These are phyloP conservation scores for Myocastor coypus DNA, from an alignment of 2,113 vertebrate species.

Conservation along the genomic window DNA sequence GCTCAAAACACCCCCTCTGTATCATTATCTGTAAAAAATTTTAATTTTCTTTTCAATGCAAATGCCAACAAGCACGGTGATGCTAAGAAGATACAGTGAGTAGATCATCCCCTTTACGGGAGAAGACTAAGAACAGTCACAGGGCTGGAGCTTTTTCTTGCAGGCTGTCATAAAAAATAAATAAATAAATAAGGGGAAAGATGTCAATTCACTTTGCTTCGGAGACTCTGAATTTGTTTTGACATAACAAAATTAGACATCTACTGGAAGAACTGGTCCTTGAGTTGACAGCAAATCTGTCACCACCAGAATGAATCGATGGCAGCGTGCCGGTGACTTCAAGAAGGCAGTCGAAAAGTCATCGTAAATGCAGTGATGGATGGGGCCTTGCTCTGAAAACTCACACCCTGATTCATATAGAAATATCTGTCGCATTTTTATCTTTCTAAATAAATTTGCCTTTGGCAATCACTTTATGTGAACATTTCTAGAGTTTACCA, in stretches of 20 bases:
- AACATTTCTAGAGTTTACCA: not conserved
- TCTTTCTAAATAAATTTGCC: constrained; percentile 42
- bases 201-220: constrained; percentile 50
- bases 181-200: constrained; percentile 37
- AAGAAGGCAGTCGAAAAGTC: constrained; percentile 22
- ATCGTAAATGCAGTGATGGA: constrained; percentile 47
- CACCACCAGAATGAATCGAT: constrained; percentile 55
- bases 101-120: not conserved
- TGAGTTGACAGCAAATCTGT: constrained; percentile 64
- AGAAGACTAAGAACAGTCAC: constrained; percentile 22
- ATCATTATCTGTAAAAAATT: not conserved
- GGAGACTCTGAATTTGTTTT: constrained; percentile 53
- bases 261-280: not conserved
- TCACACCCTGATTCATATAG: not conserved
- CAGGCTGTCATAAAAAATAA: not conserved
- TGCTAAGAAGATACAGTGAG: not conserved
- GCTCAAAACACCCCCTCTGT: not conserved
- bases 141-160: not conserved
- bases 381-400: constrained; percentile 2
- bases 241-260: constrained; percentile 36
- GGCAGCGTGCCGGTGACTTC: constrained; percentile 39
- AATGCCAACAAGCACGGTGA: not conserved
- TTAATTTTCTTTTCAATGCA: constrained; percentile 2
- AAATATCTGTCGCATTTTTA: constrained; percentile 58
- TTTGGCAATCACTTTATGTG: not conserved